These are phyloP conservation scores for Misgurnus mizolepis DNA, from an alignment of 2,113 vertebrate genomes.

Conservation along the genomic window DNA sequence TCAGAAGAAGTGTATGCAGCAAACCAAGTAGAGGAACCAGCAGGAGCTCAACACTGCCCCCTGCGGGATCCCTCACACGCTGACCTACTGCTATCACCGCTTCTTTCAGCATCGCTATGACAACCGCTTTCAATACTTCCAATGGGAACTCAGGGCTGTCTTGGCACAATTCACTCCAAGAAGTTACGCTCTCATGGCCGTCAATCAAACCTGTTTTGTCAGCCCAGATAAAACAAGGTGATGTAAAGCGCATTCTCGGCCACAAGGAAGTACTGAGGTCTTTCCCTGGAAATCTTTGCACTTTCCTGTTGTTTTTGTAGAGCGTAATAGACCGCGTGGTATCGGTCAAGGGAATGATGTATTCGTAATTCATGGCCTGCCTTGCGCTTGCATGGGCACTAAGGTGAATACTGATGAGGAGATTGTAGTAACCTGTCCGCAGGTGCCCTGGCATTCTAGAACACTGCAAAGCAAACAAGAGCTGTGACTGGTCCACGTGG, in stretches of 20 bases:
- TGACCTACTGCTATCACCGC: slow-evolving; percentile 81
- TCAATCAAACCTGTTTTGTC: slow-evolving; percentile 32
- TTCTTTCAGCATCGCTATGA: slow-evolving; percentile 86
- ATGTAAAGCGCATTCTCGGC: slow-evolving; percentile 83
- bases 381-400: slow-evolving; percentile 83
- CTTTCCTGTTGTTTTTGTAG: slow-evolving; percentile 75
- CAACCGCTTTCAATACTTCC: slow-evolving; percentile 83
- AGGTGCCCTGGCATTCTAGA: slow-evolving; percentile 85
- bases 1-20: slow-evolving; percentile 86
- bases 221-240: slow-evolving; percentile 82
- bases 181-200: not conserved
- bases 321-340: slow-evolving; percentile 84
- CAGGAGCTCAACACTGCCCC: slow-evolving; percentile 87
- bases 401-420: slow-evolving; percentile 88
- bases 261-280: slow-evolving; percentile 81
- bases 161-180: slow-evolving; percentile 68
- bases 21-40: slow-evolving; percentile 89
- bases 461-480: slow-evolving; percentile 87
- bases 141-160: slow-evolving; percentile 89
- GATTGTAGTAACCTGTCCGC: slow-evolving; percentile 87
- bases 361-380: slow-evolving; percentile 90
- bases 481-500: slow-evolving; percentile 89
- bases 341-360: slow-evolving; percentile 92
- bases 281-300: slow-evolving; percentile 77
- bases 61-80: slow-evolving; percentile 85